Percentiles rank a stretch among this genome's conserved stretches.
Conservation (phyloP, 2,113 vertebrate genomes). For the Solea senegalensis region DNA sequence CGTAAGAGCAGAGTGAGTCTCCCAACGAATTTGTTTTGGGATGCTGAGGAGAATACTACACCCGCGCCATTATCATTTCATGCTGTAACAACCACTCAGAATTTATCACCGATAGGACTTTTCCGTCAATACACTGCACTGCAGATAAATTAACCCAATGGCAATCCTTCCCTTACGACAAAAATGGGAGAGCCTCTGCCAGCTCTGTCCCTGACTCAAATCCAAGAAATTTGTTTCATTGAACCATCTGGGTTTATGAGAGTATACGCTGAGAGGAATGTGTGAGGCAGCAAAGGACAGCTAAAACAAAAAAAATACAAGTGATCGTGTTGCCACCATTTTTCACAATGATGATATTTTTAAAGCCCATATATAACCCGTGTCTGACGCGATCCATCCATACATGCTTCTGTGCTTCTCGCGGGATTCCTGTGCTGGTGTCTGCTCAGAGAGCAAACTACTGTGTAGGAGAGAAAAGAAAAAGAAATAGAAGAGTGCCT, state of each 20-base stretch:
- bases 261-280: slow-evolving; percentile 2
- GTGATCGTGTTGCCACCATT: slow-evolving; percentile 14
- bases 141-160: slow-evolving; percentile 73
- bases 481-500: slow-evolving; percentile 53
- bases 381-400: slow-evolving; percentile 41
- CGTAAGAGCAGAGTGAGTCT: slow-evolving; percentile 42
- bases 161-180: slow-evolving; percentile 43
- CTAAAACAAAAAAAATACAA: slow-evolving; percentile 27
- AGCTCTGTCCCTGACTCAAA: slow-evolving; percentile 43
- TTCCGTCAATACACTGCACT: slow-evolving; percentile 69
- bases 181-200: slow-evolving; percentile 39
- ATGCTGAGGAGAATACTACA: slow-evolving; percentile 55
- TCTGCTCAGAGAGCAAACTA: slow-evolving; percentile 75
- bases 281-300: slow-evolving; percentile 2
- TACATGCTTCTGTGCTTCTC: slow-evolving; percentile 41
- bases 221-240: slow-evolving; percentile 34
- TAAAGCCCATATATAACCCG: slow-evolving; percentile 13
- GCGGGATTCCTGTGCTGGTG: slow-evolving; percentile 58
- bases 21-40: slow-evolving; percentile 57
- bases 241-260: slow-evolving; percentile 24
- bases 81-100: slow-evolving; percentile 63
- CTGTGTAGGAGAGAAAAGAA: slow-evolving; percentile 36
- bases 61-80: slow-evolving; percentile 65
- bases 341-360: slow-evolving; percentile 22
- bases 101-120: slow-evolving; percentile 63